Percentiles rank a stretch among this genome's conserved stretches.
phyloP scores from a whole-genome alignment of 1,140 invertebrate genomes.

The Pantala flavescens region DNA sequence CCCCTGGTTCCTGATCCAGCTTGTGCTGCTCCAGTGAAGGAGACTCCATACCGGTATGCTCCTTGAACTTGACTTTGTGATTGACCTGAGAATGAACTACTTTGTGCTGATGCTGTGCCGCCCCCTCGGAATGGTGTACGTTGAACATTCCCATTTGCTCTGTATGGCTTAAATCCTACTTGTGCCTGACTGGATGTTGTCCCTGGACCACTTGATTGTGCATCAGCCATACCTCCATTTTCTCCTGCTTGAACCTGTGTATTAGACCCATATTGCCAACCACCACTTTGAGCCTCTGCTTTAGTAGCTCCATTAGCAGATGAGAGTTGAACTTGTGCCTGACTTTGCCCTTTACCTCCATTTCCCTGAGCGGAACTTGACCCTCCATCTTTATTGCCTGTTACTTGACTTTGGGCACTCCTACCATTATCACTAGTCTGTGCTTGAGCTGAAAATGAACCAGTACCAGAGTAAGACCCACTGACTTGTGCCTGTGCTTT shows the following conservation, averaged over 20 bases:
- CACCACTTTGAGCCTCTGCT: slow-evolving; percentile 61
- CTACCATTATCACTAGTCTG: slow-evolving; percentile 62
- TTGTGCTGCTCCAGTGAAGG: slow-evolving; percentile 68
- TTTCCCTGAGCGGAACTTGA: slow-evolving; percentile 60
- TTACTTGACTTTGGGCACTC: slow-evolving; percentile 58
- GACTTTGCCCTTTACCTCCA: slow-evolving; percentile 60
- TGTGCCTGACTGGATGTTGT: slow-evolving; percentile 75
- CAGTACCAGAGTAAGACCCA: slow-evolving; percentile 60
- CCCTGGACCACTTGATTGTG: slow-evolving; percentile 69
- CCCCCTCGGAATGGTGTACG: slow-evolving; percentile 53
- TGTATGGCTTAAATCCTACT: slow-evolving; percentile 67
- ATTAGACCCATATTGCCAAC: slow-evolving; percentile 60
- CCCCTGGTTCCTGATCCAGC: slow-evolving; percentile 53
- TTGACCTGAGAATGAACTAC: slow-evolving; percentile 57
- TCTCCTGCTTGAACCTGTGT: slow-evolving; percentile 64
- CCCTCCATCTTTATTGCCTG: slow-evolving; percentile 59
- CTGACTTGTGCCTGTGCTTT: slow-evolving; percentile 67
- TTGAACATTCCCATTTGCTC: slow-evolving; percentile 31
- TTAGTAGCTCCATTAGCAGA: slow-evolving; percentile 58
- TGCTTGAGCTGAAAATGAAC: slow-evolving; percentile 69
- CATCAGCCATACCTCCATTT: slow-evolving; percentile 70
- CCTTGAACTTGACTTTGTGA: slow-evolving; percentile 70
- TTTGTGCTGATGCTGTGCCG: slow-evolving; percentile 63
- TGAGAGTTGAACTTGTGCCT: slow-evolving; percentile 62
- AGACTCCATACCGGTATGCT: slow-evolving; percentile 63